Conservation (phyloP, 2,113 vertebrate genomes). For the Amphiprion ocellaris region DNA sequence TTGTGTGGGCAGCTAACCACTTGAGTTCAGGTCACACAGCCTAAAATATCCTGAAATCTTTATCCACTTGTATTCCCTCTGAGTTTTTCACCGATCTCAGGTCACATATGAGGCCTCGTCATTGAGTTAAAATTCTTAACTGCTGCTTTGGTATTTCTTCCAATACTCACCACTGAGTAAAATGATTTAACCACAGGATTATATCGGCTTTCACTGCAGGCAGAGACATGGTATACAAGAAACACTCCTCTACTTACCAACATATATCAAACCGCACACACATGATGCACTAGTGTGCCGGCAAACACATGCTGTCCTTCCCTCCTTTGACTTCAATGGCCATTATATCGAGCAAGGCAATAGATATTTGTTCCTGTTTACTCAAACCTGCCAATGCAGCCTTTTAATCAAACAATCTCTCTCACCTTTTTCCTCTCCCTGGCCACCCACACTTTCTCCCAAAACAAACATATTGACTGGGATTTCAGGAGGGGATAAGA, state of each 20-base stretch:
- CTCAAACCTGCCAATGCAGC: constrained; percentile 58
- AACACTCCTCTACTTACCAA: constrained; percentile 58
- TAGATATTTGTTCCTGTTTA: constrained; percentile 60
- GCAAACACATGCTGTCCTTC: constrained; percentile 26
- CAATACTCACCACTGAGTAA: constrained; percentile 66
- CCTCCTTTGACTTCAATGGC: constrained; percentile 15
- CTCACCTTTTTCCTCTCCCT: constrained; percentile 15
- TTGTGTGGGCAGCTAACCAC: constrained; percentile 1
- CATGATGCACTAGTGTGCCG: constrained; percentile 19
- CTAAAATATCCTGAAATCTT: constrained; percentile 30
- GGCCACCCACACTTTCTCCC: constrained; percentile 38
- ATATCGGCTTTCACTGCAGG: constrained; percentile 71
- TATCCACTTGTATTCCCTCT: constrained; percentile 19
- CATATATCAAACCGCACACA: constrained; percentile 59
- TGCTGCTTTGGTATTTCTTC: constrained; percentile 57
- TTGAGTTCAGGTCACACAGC: constrained; percentile 19
- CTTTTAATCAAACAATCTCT: constrained; percentile 60
- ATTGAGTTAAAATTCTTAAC: constrained; percentile 66
- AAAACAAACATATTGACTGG: constrained; percentile 67
- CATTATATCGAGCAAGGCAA: constrained; percentile 30
- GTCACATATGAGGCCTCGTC: constrained; percentile 48
- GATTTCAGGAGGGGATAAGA: constrained; percentile 37
- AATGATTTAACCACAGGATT: constrained; percentile 72
- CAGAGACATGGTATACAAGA: constrained; percentile 41
- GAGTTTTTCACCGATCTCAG: constrained; percentile 25